Base-by-base conservation (phyloP, 2,888 invertebrate species). In the Nemotelus nigrinus region DNA sequence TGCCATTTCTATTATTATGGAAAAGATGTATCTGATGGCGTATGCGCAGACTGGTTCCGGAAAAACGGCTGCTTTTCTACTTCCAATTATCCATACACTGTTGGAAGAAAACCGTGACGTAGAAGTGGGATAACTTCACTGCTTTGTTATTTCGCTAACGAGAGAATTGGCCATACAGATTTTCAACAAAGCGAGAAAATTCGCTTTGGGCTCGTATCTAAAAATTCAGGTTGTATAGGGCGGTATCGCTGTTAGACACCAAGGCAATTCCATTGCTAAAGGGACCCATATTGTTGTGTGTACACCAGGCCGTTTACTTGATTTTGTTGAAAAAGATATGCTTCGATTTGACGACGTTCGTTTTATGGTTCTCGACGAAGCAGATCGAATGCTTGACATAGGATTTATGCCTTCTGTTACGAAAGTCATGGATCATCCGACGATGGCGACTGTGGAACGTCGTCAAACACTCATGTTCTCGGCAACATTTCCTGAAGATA, bases 351-450 rank as follows among this genome's bases (percentile, higher is more conserved):
- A 96, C 71, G 92, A 94, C 84, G 92, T 94, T 81, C 92, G 93
- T 83, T 99, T 93, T 85, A 90, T 99, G 78, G 97, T 99, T 3
- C 89, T 99, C 67, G 99, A 99, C 85, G 99, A 99, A 88, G 99
- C 99, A 3, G 99, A 99, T 89, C 92, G 99, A 78, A 99, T 99
- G 99, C 90, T 99, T 83, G 99, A 99, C 88, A 99, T 99, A 99
- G 99, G 99, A 83, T 99, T 99, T 88, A 96, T 98, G 86, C 96
- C 97, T 0, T 95, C 96, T 84, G 95, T 99, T 77, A 95, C 96
- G 83, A 93, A 95, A 84, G 93, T 96, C 86, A 90, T 95, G 86
- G 88, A 90, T 0, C 93, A 96, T 83, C 86, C 90, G 3, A 92
- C 93, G 3, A 99, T 99, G 98, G 96, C 97, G 43, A 1, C 25